phyloP scores from a whole-genome alignment of 2,113 vertebrate genomes.

The Numida meleagris region DNA sequence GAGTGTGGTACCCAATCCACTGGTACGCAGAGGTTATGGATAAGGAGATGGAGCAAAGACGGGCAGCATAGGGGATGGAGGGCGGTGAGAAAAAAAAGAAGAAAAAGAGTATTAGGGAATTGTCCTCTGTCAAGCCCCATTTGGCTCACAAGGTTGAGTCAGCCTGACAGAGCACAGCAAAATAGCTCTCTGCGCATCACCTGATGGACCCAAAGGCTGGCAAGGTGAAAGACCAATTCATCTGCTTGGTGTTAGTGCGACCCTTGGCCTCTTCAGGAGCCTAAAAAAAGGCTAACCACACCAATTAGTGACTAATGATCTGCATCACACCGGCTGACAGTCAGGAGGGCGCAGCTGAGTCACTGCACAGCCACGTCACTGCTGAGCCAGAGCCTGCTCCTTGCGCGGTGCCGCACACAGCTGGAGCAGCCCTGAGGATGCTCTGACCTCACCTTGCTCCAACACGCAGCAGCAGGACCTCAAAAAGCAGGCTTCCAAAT shows the following conservation, averaged over 20 bases:
- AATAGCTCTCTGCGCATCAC: not conserved
- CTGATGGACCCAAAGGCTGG: not conserved
- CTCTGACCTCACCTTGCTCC: not conserved
- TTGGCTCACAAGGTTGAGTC: not conserved
- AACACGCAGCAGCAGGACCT: accelerated
- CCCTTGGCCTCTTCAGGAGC: constrained; percentile 11
- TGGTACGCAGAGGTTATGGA: not conserved
- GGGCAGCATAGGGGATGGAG: accelerated
- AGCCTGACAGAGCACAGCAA: not conserved
- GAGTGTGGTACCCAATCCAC: not conserved
- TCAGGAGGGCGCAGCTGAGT: constrained; percentile 5
- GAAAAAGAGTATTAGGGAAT: not conserved
- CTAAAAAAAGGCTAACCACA: not conserved
- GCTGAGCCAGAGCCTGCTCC: not conserved
- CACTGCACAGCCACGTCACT: not conserved
- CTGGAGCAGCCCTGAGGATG: not conserved
- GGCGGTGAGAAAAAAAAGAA: no score
- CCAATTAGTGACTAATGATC: constrained; percentile 47
- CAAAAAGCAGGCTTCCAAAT: not conserved
- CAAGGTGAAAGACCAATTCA: not conserved
- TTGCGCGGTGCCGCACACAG: not conserved
- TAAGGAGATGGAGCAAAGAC: not conserved
- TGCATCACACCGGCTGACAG: not conserved
- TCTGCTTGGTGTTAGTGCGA: not conserved
- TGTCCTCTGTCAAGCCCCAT: not conserved